phyloP scores from a whole-genome alignment of 2,797 vertebrate genomes.

The Acanthis flammea region DNA sequence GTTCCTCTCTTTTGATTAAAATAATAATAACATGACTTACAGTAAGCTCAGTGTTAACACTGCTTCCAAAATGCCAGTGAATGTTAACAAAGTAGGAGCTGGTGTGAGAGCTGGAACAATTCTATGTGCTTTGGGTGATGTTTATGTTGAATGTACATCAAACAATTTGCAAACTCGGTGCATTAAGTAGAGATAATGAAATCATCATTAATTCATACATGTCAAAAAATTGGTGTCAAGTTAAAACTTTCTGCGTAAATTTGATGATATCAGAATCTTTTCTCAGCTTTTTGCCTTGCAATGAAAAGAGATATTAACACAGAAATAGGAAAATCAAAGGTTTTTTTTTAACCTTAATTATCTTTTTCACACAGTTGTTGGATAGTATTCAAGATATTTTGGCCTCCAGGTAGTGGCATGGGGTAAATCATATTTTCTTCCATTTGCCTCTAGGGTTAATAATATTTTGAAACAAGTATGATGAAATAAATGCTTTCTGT shows the following conservation, averaged over 20 bases:
- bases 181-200: not conserved
- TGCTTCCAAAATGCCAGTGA: not conserved
- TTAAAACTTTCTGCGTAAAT: not conserved
- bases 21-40: not conserved
- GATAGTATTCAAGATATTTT: not conserved
- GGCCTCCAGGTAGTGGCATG: not conserved
- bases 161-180: not conserved
- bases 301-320: not conserved
- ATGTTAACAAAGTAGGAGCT: not conserved
- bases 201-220: not conserved
- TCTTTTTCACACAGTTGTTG: not conserved
- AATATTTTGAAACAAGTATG: not conserved
- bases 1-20: not conserved
- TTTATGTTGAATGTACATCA: not conserved
- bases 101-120: not conserved
- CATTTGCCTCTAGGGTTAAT: not conserved
- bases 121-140: not conserved
- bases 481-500: not conserved
- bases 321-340: not conserved
- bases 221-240: not conserved
- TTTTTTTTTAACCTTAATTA: not conserved
- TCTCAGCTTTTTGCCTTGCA: not conserved
- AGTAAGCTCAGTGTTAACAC: accelerated
- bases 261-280: not conserved
- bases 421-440: not conserved